Conservation (phyloP, 1,140 invertebrate genomes). For the Drosophila nebulosa region DNA sequence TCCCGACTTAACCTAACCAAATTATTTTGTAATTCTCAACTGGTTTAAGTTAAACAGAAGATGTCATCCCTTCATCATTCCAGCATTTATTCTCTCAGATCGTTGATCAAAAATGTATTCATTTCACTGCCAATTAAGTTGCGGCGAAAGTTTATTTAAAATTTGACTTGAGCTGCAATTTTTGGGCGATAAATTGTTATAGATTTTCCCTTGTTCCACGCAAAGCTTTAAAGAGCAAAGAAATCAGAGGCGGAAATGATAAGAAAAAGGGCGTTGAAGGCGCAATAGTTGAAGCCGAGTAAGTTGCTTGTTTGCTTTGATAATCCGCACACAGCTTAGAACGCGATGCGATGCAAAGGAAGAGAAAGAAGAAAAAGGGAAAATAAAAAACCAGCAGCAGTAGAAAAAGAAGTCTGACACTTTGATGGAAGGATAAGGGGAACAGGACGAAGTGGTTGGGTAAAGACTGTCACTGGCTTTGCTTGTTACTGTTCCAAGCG, state of each 20-base stretch:
- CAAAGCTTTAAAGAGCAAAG: not conserved
- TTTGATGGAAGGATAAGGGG: too few relatives aligned
- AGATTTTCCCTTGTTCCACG: not conserved
- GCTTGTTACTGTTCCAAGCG: not conserved
- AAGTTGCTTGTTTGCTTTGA: constrained; percentile 67
- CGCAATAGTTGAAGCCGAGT: constrained; percentile 8
- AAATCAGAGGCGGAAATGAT: not conserved
- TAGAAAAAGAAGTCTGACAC: not conserved
- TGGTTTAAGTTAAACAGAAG: too few relatives aligned
- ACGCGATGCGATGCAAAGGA: constrained; percentile 16
- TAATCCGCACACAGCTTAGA: constrained; percentile 75
- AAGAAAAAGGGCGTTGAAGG: not conserved
- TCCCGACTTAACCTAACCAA: too few relatives aligned
- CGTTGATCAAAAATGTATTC: too few relatives aligned
- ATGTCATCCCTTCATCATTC: too few relatives aligned
- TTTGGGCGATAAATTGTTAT: not conserved
- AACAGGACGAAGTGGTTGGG: too few relatives aligned
- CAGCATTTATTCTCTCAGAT: too few relatives aligned
- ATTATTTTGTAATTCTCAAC: too few relatives aligned
- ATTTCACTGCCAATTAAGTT: not conserved
- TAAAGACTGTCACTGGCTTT: not conserved
- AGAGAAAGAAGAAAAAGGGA: not conserved
- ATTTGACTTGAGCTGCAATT: not conserved
- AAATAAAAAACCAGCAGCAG: not conserved
- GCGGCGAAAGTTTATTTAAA: not conserved